Percentiles rank a stretch among this genome's conserved stretches.
Evolutionary conservation across 1,140 invertebrate genomes (phyloP).

Genomic region (Monomorium pharaonis): DNA sequence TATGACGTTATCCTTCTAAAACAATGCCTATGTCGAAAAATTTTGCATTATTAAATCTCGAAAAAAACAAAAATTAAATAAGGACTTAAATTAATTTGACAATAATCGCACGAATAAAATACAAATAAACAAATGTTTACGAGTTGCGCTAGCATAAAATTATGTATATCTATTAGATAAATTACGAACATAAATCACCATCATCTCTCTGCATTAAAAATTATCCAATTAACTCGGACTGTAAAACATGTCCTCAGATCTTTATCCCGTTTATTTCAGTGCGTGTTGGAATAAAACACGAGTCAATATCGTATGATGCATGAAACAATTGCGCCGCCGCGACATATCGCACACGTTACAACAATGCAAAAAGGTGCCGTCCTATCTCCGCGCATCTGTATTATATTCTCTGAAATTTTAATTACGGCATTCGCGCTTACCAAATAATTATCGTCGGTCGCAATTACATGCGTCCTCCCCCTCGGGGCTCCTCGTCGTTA

Average conservation of each 20-base stretch:
- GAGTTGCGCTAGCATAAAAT: neutral
- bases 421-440: constrained; percentile 59
- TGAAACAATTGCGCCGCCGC: neutral
- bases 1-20: neutral
- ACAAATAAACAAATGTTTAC: neutral
- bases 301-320: neutral
- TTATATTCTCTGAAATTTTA: constrained; percentile 62
- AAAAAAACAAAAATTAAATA: neutral
- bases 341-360: neutral
- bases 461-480: neutral
- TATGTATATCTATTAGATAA: neutral
- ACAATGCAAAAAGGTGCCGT: neutral
- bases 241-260: neutral
- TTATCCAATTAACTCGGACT: neutral
- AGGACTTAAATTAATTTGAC: neutral
- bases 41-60: neutral
- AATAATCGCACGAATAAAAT: neutral
- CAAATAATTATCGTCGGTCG: constrained; percentile 68
- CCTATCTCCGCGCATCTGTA: constrained; percentile 49
- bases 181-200: no score
- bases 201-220: neutral
- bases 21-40: neutral
- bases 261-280: neutral
- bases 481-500: neutral
- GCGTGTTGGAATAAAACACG: neutral